Evolutionary conservation across 2,113 vertebrate genomes (phyloP).

Genomic region (zebrafish (Danio rerio)): DNA sequence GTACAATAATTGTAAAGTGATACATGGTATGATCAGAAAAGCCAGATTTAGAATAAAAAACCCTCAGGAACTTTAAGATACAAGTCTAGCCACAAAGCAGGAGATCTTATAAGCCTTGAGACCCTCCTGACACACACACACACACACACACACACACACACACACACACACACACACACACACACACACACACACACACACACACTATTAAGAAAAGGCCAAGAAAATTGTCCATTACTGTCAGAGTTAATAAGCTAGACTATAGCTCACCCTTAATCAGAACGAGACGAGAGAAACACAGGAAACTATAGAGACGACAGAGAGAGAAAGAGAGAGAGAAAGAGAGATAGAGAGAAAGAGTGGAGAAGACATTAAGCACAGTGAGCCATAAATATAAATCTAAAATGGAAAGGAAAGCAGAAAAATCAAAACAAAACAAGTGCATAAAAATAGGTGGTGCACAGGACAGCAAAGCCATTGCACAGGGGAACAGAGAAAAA

Average conservation of each 20-base stretch:
- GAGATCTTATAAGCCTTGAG: conserved; percentile 22
- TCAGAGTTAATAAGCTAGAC: conserved; percentile 71
- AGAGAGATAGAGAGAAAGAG: not conserved
- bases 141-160: conserved; percentile 27
- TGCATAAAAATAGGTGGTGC: not conserved
- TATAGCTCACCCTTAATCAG: conserved; percentile 62
- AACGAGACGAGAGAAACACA: conserved; percentile 20
- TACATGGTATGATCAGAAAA: not conserved
- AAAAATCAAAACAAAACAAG: not conserved
- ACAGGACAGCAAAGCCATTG: conserved; percentile 1
- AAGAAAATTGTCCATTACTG: conserved; percentile 70
- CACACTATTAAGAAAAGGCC: conserved; percentile 72
- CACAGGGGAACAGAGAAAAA: not conserved
- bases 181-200: conserved; percentile 40
- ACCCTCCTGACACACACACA: conserved; percentile 18
- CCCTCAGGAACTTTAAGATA: conserved; percentile 7
- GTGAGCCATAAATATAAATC: not conserved
- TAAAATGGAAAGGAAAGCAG: not conserved
- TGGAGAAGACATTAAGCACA: conserved; percentile 11
- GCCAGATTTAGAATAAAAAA: not conserved
- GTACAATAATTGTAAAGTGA: not conserved
- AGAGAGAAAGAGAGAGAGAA: too few relatives aligned
- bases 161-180: conserved; percentile 29
- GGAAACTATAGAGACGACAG: not conserved
- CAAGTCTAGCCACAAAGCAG: not conserved